These are phyloP conservation scores for Muschampia plurimacula DNA, from an alignment of 2,888 invertebrate genomes.

Conservation along the genomic window DNA sequence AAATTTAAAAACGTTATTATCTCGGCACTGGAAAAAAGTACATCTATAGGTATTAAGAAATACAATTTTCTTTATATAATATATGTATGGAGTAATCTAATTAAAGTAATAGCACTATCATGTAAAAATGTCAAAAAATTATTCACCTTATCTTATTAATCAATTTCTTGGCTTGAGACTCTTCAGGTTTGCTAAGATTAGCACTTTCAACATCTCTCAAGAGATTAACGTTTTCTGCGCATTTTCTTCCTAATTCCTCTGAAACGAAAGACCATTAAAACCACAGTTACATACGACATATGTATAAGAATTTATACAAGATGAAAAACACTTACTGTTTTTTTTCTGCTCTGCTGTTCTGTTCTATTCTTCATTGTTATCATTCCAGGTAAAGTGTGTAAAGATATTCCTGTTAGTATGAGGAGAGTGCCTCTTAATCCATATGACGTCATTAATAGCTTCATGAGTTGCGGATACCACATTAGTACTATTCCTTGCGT, in stretches of 20 bases:
- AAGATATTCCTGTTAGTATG: constrained; percentile 85
- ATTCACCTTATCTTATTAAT: constrained; percentile 15
- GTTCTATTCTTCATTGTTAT: constrained; percentile 73
- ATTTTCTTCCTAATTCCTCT: constrained; percentile 52
- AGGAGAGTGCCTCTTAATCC: constrained; percentile 88
- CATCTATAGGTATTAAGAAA: too few species aligned
- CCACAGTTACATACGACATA: background rate
- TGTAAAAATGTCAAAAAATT: background rate
- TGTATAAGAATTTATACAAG: background rate
- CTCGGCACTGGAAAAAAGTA: constrained; percentile 54
- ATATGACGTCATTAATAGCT: constrained; percentile 76
- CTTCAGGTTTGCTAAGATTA: constrained; percentile 21
- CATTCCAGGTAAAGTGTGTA: constrained; percentile 87
- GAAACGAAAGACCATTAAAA: constrained; percentile 50
- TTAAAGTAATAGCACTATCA: too few species aligned
- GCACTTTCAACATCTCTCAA: constrained; percentile 49
- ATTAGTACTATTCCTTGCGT: constrained; percentile 85
- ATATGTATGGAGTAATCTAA: too few species aligned
- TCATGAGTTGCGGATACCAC: constrained; percentile 85
- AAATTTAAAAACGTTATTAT: constrained; percentile 74
- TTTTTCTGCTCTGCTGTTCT: constrained; percentile 45
- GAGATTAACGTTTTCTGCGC: constrained; percentile 59
- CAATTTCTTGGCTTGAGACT: constrained; percentile 22
- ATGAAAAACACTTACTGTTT: constrained; percentile 75
- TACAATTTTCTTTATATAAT: too few species aligned